phyloP scores from a whole-genome alignment of 1,140 invertebrate genomes.

The Panagrolaimus sp. region DNA sequence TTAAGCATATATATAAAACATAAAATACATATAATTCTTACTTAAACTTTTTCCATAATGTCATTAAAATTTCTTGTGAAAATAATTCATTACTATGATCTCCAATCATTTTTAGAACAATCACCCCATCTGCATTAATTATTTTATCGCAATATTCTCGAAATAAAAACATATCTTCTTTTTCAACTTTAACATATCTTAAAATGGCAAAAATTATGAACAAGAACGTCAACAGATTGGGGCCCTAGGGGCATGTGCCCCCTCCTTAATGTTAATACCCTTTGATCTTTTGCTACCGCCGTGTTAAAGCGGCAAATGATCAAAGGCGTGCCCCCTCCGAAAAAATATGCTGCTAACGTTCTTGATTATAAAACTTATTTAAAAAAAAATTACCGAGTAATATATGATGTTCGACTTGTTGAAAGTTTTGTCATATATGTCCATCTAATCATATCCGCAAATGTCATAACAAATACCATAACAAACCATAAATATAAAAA shows the following conservation, averaged over 20 bases:
- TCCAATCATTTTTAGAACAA: constrained; percentile 36
- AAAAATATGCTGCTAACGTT: too few relatives aligned
- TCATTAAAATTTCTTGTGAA: constrained; percentile 32
- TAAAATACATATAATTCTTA: too few relatives aligned
- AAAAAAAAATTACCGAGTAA: constrained; percentile 19
- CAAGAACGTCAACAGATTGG: too few relatives aligned
- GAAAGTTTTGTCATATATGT: constrained; percentile 21
- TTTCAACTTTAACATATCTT: constrained; percentile 14
- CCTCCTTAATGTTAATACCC: too few relatives aligned
- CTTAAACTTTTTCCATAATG: constrained; percentile 25
- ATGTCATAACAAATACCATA: constrained; percentile 42
- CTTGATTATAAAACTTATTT: too few relatives aligned
- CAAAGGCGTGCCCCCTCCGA: too few relatives aligned
- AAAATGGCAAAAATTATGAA: too few relatives aligned
- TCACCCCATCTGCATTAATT: constrained; percentile 29
- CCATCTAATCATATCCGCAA: constrained; percentile 33
- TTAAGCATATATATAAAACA: too few relatives aligned
- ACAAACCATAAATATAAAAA: constrained; percentile 60
- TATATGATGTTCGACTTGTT: constrained; percentile 19
- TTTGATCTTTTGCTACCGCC: too few relatives aligned
- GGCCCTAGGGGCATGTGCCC: too few relatives aligned
- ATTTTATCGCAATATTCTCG: constrained; percentile 26
- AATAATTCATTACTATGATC: constrained; percentile 36
- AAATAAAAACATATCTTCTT: constrained; percentile 17
- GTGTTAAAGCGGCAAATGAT: too few relatives aligned